A percentile compares a stretch with the other conserved stretches of the same genome.
Conservation (phyloP, 2,888 invertebrate species). For the Resseliella maxima region DNA sequence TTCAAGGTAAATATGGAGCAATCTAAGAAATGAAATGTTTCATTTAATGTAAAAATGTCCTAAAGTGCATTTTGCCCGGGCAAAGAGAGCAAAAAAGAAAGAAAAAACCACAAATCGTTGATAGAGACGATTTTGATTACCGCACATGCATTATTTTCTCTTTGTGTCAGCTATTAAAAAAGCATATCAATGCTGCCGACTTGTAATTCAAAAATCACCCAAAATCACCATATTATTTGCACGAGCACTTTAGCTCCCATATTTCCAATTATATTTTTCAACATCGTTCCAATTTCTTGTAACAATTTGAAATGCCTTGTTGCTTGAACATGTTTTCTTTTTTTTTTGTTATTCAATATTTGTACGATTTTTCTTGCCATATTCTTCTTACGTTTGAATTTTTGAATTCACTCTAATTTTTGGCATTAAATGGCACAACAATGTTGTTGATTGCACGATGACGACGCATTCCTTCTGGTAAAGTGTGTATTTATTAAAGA, state of each 20-base stretch:
- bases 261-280: slow-evolving; percentile 36
- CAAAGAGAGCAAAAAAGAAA: neutral
- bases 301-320: neutral
- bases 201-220: slow-evolving; percentile 39
- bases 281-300: neutral
- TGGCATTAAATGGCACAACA: neutral
- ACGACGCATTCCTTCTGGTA: neutral
- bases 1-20: neutral
- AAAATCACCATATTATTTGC: slow-evolving; percentile 31
- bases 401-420: neutral
- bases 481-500: slow-evolving; percentile 1
- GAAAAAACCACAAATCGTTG: too few species aligned
- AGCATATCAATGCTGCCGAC: neutral
- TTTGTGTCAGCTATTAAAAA: neutral
- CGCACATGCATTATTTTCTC: neutral
- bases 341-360: too few species aligned
- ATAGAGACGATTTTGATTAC: neutral
- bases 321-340: too few species aligned
- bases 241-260: slow-evolving; percentile 1
- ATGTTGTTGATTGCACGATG: neutral
- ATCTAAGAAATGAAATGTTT: neutral
- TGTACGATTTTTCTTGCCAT: too few species aligned
- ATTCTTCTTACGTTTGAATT: too few species aligned
- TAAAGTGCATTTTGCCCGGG: neutral
- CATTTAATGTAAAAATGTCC: slow-evolving; percentile 41